Base-by-base conservation (phyloP, 2,113 vertebrate species). In the Chaetops frenatus region DNA sequence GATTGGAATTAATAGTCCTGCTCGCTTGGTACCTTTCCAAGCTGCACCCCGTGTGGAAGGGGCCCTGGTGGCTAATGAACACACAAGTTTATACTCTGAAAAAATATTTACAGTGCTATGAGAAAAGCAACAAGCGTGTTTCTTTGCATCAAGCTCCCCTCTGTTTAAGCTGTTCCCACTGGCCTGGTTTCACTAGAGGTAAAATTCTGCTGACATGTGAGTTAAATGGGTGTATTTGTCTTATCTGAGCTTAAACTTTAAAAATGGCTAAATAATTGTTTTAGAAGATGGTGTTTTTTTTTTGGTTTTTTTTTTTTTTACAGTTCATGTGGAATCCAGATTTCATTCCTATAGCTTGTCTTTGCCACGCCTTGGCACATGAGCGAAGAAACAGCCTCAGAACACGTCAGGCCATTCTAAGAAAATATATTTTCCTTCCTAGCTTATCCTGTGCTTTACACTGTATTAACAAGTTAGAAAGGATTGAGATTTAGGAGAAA, bases 1-100 rank as follows among this genome's bases (percentile, higher is more conserved):
- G 95, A 95, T 96, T 91, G 85, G 92, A 94, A 96, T 97, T 94
- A 92, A 94, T 66, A 85, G 94, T 84, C 25, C 12, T 31, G 51
- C 81, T 94, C 2, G 6, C 40, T 78, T 73, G 93, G 85, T 69
- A 10, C 88, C 91, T 90, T 95, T 87, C 94, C 94, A 88, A 85
- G 94, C 81, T 93, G 81, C 78, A 73, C 42, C 78, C 78, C 3
- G 0, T 51, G 86, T 69, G 82, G 81, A 86, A 86, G 82, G 57
- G 81, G 65, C 76, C 4, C 3, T 36, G 53, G 27, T 90, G 79
- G 79, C 38, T 88, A 91, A 95, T 79, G 79, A 94, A 84, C 50
- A 54, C 60, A 69, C 61, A 51, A 74, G 57, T 93, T 94, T 92
- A 33, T 87, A 78, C 56, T 33, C 57, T 20, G 47, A 54, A 86